Base-by-base conservation (phyloP, 2,113 vertebrate species). In the Seriola rivoliana region DNA sequence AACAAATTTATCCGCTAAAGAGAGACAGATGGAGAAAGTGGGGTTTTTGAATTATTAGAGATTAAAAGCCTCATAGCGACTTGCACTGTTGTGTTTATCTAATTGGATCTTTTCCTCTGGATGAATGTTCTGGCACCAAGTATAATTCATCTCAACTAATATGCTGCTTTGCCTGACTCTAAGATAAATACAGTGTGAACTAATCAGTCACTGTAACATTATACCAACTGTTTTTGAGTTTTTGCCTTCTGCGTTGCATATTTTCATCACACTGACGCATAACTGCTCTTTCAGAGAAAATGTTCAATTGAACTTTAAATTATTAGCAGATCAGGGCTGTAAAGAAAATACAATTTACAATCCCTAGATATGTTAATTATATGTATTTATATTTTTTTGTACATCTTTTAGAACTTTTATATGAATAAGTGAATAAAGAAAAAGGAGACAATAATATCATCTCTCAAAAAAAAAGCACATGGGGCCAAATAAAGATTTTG, bases 101-200 rank as follows among this genome's bases (percentile, higher is more conserved):
- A 77, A 90, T 82, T 81, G 71, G 48, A 80, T 65, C 11, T 75
- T 81, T 84, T 81, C 17, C 29, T 60, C 69, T 72, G 52, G 14
- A 83, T 77, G 71, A 71, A 83, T 67, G 36, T 40, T 59, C 42
- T 7, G 42, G 36, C 50, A 23, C 3, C 52, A 65, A 80, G 40
- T 25, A 44, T 67, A 55, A 44, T 82, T 81, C 52, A 70, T 88
- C 80, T 77, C 32, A 70, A 46, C 62, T 74, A 65, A 88, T 68
- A n/a, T 36, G 69, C 23, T 54, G 21, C 65, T 70, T 34, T 14
- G 50, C 16, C 32, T 42, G 71, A 19, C 69, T 65, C 32, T n/a
- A 29, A 34, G 60, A 75, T 4, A 1, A 5, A 75, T 19, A 58
- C 11, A 13, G 10, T 3, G 9, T 50, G 23, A 40, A 32, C 6